These are phyloP conservation scores for Pteronura brasiliensis DNA, from an alignment of 2,113 vertebrate species.

Conservation along the genomic window DNA sequence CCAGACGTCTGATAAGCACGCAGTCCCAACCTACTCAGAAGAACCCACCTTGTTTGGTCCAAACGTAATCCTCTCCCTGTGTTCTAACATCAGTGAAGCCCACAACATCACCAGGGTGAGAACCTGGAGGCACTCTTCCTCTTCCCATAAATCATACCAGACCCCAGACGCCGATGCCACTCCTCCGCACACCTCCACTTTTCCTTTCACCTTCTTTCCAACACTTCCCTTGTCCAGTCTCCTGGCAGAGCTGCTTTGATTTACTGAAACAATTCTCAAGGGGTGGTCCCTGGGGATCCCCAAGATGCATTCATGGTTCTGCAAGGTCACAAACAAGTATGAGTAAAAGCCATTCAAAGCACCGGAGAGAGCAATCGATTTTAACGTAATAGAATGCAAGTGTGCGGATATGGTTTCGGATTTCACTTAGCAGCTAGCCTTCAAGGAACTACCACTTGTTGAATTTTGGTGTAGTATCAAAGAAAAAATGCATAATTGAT, in stretches of 20 bases:
- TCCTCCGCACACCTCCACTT: neutral
- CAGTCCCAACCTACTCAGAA: neutral
- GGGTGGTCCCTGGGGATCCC: neutral
- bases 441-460: neutral
- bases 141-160: neutral
- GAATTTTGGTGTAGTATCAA: neutral
- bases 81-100: neutral
- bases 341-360: neutral
- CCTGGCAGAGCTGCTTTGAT: neutral
- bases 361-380: neutral
- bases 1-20: neutral
- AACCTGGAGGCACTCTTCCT: neutral
- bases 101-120: neutral
- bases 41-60: neutral
- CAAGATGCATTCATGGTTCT: neutral
- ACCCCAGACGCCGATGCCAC: rapidly evolving
- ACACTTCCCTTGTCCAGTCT: neutral
- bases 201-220: neutral
- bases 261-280: neutral
- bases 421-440: neutral
- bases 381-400: neutral
- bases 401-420: neutral
- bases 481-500: neutral
- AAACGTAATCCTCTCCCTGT: neutral
- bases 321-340: neutral